phyloP scores from a whole-genome alignment of 2,797 vertebrate species.

The Sebastes itinus region DNA sequence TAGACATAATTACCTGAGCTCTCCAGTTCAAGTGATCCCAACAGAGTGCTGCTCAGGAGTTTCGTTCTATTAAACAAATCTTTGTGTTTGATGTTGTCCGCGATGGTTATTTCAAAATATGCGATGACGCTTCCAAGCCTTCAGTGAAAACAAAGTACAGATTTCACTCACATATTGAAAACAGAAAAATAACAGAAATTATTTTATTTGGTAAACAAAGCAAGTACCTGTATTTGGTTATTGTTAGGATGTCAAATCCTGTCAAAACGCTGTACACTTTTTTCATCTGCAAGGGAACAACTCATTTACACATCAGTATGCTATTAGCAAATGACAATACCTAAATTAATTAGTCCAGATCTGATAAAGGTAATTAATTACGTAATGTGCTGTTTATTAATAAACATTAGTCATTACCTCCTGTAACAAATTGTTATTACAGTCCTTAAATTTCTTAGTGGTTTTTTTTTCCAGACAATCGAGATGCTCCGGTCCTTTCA shows the following conservation, averaged over 20 bases:
- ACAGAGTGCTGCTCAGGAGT: rapidly evolving
- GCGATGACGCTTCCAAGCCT: conserved; percentile 57
- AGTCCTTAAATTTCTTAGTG: rapidly evolving
- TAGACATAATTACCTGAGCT: conserved; percentile 54
- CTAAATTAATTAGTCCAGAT: not conserved
- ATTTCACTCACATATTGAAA: not conserved
- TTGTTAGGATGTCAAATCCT: conserved; percentile 62
- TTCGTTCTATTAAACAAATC: rapidly evolving
- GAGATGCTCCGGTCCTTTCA: rapidly evolving
- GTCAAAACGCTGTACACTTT: conserved; percentile 40
- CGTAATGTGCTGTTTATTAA: not conserved
- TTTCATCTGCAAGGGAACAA: conserved; percentile 64
- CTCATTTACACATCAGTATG: not conserved
- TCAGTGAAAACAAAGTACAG: not conserved
- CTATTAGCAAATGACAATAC: not conserved
- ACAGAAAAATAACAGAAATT: not conserved
- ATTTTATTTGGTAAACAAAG: not conserved
- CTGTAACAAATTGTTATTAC: rapidly evolving
- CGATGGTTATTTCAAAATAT: conserved; percentile 38
- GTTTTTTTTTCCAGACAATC: rapidly evolving
- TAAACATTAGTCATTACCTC: conserved; percentile 16
- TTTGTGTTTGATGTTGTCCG: rapidly evolving
- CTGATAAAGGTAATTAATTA: not conserved
- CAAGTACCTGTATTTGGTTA: conserved; percentile 59
- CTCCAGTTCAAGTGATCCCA: rapidly evolving